Evolutionary conservation across 2,888 invertebrate genomes (phyloP).

Genomic region (Camptogramma bilineatum): DNA sequence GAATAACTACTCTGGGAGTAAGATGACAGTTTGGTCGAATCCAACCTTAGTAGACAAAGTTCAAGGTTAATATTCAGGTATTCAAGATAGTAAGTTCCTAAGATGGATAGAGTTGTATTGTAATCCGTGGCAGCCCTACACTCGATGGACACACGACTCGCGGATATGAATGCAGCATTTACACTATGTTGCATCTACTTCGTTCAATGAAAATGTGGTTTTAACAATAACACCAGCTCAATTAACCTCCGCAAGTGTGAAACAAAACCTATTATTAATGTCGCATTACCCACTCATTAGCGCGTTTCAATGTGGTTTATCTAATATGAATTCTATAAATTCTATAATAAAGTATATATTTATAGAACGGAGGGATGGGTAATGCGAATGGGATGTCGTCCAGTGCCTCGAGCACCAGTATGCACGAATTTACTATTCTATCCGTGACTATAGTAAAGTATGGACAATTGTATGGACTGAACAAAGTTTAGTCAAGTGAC

Average conservation of each 20-base stretch:
- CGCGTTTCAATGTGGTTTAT: neutral
- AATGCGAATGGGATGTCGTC: too few relatives aligned
- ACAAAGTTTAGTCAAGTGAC: too few relatives aligned
- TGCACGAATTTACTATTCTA: too few relatives aligned
- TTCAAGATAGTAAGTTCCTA: too few relatives aligned
- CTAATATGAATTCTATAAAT: neutral
- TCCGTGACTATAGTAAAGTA: too few relatives aligned
- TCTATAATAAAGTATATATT: neutral
- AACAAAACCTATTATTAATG: conserved; percentile 8
- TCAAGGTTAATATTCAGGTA: too few relatives aligned
- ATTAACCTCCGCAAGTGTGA: conserved; percentile 17
- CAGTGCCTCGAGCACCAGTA: too few relatives aligned
- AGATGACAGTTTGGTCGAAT: too few relatives aligned
- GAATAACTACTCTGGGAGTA: too few relatives aligned
- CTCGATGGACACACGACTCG: conserved; percentile 52
- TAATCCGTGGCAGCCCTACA: conserved; percentile 18
- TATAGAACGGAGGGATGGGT: too few relatives aligned
- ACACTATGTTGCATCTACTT: conserved; percentile 48
- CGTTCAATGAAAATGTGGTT: conserved; percentile 33
- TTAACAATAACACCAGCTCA: conserved; percentile 32
- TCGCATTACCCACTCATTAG: neutral
- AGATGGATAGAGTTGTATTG: neutral
- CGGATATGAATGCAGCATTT: conserved; percentile 53
- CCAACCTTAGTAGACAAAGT: too few relatives aligned
- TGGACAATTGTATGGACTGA: too few relatives aligned